These are phyloP conservation scores for Neodon shergylaensis DNA, from an alignment of 2,113 vertebrate species.

Conservation along the genomic window DNA sequence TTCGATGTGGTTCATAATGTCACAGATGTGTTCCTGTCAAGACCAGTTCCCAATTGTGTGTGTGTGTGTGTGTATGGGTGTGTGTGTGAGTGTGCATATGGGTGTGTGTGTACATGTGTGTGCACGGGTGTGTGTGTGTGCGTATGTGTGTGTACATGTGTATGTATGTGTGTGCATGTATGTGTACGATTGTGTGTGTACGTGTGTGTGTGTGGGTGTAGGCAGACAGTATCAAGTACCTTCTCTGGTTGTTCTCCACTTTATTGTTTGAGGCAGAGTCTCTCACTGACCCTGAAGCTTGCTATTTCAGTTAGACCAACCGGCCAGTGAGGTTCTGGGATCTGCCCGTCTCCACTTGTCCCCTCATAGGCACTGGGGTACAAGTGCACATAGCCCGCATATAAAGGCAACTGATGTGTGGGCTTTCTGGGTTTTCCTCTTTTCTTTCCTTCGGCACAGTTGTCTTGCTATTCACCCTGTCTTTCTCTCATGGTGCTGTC, in stretches of 20 bases:
- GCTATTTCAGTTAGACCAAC: background rate
- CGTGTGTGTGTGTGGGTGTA: background rate
- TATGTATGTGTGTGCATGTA: background rate
- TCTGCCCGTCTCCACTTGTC: no score
- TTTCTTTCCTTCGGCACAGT: background rate
- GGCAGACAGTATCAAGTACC: background rate
- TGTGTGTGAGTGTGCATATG: background rate
- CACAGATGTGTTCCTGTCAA: background rate
- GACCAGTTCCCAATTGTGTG: background rate
- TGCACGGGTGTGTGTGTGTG: no score
- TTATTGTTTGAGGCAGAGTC: background rate
- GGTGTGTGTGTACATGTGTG: no score
- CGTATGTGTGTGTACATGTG: fast-evolving
- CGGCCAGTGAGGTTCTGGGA: background rate
- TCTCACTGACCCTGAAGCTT: background rate
- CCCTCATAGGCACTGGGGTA: background rate
- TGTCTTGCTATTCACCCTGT: background rate
- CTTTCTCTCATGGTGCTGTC: background rate
- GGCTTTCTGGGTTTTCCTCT: background rate
- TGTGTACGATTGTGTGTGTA: no score
- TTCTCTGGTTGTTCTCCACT: background rate
- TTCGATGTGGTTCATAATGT: background rate
- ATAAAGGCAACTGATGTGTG: background rate
- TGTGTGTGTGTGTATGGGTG: background rate
- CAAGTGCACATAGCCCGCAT: background rate